Evolutionary conservation across 1,140 invertebrate species (phyloP).

Genomic region (Drosophila baimaii): DNA sequence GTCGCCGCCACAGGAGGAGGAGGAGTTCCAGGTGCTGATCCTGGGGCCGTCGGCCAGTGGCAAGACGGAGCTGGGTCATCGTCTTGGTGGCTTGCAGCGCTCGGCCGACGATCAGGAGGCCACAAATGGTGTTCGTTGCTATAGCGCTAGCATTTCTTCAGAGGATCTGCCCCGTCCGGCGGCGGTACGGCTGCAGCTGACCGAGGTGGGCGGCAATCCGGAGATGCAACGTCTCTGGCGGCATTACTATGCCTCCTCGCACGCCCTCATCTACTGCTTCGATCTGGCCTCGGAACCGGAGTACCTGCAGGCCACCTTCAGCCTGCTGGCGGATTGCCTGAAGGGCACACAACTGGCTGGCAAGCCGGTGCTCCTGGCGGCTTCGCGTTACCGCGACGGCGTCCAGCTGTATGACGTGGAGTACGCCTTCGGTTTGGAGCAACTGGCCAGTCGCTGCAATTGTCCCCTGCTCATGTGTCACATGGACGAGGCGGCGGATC

Average conservation of each 20-base stretch:
- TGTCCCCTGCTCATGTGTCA: conserved; percentile 63
- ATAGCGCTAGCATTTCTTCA: neutral
- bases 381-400: conserved; percentile 58
- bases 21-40: conserved; percentile 67
- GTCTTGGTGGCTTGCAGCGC: conserved; percentile 34
- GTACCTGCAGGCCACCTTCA: conserved; percentile 45
- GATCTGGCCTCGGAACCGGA: conserved; percentile 48
- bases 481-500: conserved; percentile 26
- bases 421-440: conserved; percentile 62
- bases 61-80: conserved; percentile 71
- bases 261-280: conserved; percentile 74
- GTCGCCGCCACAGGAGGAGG: neutral
- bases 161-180: neutral
- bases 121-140: conserved; percentile 75
- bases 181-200: conserved; percentile 40
- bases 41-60: conserved; percentile 67
- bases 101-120: conserved; percentile 36
- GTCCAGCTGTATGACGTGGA: conserved; percentile 78
- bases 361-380: conserved; percentile 70
- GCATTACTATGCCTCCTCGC: conserved; percentile 66
- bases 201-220: conserved; percentile 72
- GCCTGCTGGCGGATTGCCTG: conserved; percentile 43
- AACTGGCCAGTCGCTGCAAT: conserved; percentile 45
- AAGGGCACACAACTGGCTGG: conserved; percentile 51
- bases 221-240: conserved; percentile 80